Evolutionary conservation across 2,113 vertebrate species (phyloP).

Genomic region (Arothron firmamentum): DNA sequence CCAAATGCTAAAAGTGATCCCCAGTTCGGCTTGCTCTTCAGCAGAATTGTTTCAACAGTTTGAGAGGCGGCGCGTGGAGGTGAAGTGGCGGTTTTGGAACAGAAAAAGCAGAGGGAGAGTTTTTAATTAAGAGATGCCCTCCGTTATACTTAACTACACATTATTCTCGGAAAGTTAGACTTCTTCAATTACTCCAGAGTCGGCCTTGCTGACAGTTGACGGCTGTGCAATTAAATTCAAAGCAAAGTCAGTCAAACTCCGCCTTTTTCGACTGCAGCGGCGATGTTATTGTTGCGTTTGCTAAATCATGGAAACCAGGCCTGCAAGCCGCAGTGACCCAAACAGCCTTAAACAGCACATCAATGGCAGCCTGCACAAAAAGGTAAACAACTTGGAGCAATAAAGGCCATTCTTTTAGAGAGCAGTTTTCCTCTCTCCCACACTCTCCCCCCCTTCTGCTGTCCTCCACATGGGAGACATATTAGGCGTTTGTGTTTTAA

Average conservation of each 20-base stretch:
- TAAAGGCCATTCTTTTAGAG: constrained; percentile 62
- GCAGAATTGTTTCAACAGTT: constrained; percentile 53
- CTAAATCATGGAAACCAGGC: constrained; percentile 42
- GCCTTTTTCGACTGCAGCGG: constrained; percentile 17
- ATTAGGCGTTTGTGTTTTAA: constrained; percentile 89
- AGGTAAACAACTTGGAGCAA: constrained; percentile 61
- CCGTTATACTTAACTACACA: constrained; percentile 51
- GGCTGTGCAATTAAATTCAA: constrained; percentile 11
- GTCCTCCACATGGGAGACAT: constrained; percentile 74
- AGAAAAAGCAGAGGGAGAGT: constrained; percentile 55
- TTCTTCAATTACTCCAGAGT: constrained; percentile 38
- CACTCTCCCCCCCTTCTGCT: constrained; percentile 53
- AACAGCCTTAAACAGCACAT: constrained; percentile 65
- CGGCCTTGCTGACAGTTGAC: constrained; percentile 27
- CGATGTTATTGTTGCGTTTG: constrained; percentile 33
- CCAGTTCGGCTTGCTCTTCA: constrained; percentile 42
- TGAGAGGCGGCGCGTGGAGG: constrained; percentile 16
- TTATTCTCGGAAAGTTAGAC: constrained; percentile 37
- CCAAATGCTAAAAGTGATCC: constrained; percentile 64
- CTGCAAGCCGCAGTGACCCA: constrained; percentile 43
- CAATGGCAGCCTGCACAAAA: constrained; percentile 57
- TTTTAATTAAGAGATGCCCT: constrained; percentile 69
- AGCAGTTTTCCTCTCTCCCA: constrained; percentile 41
- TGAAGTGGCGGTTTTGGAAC: constrained; percentile 17
- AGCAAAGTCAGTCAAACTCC: constrained; percentile 14